Conservation (phyloP, 2,113 vertebrate species). For the Phylloscopus whistleri region DNA sequence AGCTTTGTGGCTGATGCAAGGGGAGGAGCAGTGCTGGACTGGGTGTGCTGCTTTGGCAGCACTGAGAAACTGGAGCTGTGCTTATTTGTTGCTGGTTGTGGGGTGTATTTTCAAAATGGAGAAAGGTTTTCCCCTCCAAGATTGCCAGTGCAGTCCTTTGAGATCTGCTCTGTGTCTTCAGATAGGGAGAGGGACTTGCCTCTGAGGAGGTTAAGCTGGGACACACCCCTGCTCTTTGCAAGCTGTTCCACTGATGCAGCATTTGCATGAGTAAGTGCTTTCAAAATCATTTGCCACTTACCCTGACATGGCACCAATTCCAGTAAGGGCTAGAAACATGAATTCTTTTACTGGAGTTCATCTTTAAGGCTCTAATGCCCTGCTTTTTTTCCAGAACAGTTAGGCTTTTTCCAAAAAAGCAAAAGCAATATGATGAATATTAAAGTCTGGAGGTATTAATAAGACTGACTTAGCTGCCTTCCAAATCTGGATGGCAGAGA, state of each 20-base stretch:
- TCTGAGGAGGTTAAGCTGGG: background rate
- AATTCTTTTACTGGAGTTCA: background rate
- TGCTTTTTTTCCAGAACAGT: background rate
- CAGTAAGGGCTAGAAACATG: background rate
- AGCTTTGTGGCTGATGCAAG: background rate
- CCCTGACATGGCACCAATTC: background rate
- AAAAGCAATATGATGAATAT: background rate
- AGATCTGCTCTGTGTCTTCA: background rate
- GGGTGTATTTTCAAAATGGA: background rate
- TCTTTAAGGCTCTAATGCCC: background rate
- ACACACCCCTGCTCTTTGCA: background rate
- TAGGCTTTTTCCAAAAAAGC: background rate
- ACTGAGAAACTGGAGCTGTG: background rate
- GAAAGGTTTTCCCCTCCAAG: background rate
- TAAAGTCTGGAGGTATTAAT: background rate
- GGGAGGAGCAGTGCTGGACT: background rate
- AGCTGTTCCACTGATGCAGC: background rate
- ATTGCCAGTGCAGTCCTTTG: background rate
- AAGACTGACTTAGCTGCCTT: background rate
- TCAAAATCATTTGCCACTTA: constrained; percentile 17
- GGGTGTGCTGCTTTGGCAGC: constrained; percentile 31
- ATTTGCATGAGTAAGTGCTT: constrained; percentile 26
- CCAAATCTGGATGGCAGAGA: background rate
- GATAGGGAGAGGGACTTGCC: background rate
- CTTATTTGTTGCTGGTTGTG: constrained; percentile 9